These are phyloP conservation scores for Coracopsis vasa DNA, from an alignment of 2,113 vertebrate genomes.

Conservation along the genomic window DNA sequence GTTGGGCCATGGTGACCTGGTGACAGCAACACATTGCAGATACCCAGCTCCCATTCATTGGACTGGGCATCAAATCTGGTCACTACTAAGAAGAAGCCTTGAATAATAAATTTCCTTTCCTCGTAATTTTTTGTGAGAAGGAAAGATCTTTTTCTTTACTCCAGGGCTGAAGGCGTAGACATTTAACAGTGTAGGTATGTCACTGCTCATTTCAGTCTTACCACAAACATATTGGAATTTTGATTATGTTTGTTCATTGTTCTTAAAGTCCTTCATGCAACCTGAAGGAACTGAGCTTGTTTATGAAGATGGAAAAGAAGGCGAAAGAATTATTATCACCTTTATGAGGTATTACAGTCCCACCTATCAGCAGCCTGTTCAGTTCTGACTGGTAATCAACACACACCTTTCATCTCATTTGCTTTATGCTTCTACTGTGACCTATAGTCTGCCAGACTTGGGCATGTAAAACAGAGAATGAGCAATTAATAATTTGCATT, in stretches of 20 bases:
- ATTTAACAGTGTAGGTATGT: background rate
- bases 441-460: background rate
- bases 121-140: background rate
- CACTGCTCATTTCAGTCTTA: background rate
- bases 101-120: background rate
- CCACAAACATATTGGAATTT: background rate
- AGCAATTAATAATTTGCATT: conserved; percentile 1
- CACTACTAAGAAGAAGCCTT: background rate
- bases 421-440: background rate
- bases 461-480: background rate
- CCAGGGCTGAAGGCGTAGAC: background rate
- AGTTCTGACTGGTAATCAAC: background rate
- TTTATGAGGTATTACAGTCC: background rate
- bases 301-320: background rate
- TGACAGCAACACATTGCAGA: no score
- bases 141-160: background rate
- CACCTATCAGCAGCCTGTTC: background rate
- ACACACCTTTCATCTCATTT: background rate
- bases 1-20: background rate
- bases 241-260: background rate
- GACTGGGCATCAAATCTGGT: background rate
- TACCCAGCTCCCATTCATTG: background rate
- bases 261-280: background rate
- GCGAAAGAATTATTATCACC: background rate
- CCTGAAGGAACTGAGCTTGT: background rate